phyloP scores from a whole-genome alignment of 2,888 invertebrate species.

The Petrolisthes cinctipes region DNA sequence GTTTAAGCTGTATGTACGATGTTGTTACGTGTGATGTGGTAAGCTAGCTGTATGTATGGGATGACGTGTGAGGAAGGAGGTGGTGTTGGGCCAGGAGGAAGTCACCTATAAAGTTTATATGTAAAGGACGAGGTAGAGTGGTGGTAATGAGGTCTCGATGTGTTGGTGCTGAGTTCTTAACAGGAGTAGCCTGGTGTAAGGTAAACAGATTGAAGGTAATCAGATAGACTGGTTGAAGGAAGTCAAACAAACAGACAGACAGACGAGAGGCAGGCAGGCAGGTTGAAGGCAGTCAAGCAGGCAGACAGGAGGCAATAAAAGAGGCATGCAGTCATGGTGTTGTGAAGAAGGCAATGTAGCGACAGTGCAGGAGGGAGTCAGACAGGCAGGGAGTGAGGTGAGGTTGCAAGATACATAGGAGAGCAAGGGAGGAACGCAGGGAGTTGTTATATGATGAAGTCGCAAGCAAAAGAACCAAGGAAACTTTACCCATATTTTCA shows the following conservation, averaged over 20 bases:
- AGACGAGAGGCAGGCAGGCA: neutral
- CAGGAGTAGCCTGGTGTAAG: too few species aligned
- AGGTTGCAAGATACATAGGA: neutral
- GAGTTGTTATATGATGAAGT: neutral
- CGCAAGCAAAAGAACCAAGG: neutral
- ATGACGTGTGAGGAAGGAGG: too few species aligned
- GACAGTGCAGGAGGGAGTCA: neutral
- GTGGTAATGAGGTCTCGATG: too few species aligned
- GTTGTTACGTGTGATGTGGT: too few species aligned
- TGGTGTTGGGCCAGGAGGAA: too few species aligned
- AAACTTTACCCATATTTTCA: too few species aligned
- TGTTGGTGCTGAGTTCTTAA: too few species aligned
- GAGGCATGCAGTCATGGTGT: neutral
- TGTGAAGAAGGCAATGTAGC: too few species aligned
- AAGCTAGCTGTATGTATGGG: too few species aligned
- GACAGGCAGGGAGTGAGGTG: neutral
- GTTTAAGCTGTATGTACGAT: too few species aligned
- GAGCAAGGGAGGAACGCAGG: neutral
- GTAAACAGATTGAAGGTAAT: neutral
- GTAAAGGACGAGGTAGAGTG: too few species aligned
- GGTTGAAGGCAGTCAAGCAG: neutral
- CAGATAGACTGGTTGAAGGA: neutral
- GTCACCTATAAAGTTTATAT: too few species aligned
- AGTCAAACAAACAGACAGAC: neutral
- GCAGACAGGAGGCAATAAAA: neutral